Base-by-base conservation (phyloP, 2,113 vertebrate species). In the Pimephales promelas region DNA sequence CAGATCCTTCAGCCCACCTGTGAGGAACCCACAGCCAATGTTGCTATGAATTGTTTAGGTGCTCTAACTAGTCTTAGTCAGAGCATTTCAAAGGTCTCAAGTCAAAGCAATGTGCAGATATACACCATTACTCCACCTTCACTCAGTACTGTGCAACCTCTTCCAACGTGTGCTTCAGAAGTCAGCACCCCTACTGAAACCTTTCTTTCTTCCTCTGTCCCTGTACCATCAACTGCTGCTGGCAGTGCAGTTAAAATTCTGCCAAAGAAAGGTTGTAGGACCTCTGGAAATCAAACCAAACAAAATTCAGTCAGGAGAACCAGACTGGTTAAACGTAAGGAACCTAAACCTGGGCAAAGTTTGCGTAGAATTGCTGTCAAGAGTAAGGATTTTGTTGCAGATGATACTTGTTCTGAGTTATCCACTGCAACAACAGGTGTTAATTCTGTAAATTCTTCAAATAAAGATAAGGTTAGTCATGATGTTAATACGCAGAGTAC, bases 31-130 rank as follows among this genome's bases (percentile, higher is more conserved):
- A 97, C 95, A 82, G 96, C 96, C 86, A 99, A 98, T 1, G 95
- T 98, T 88, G 96, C 98, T 85, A 96, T 98, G 83, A 97, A 99
- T 74, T 97, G 96, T 20, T 96, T 99, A 82, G 97, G 98, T 62
- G 97, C 98, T 89, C 95, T 99, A 88, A 97, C 96, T 88, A 97
- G 93, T 92, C 96, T 99, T 87, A 99, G 97, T 93, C 96, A 98
- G 93, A 98, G 96, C 92, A 98, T 99, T 89, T 97, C 97, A 0
- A 96, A 99, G 81, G 96, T 97, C 90, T 95, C 96, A 70, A 95
- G 92, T 56, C 96, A 98, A 88, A 97, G 93, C 88, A 95, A 91
- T 85, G 81, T 94, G 54, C 96, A 95, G 8, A 75, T 94, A 86
- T 90, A 88, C 22, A 59, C 94, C 64, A 74, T 93, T 78, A 88